phyloP scores from a whole-genome alignment of 2,797 vertebrate species.

The Lacerta viridis region DNA sequence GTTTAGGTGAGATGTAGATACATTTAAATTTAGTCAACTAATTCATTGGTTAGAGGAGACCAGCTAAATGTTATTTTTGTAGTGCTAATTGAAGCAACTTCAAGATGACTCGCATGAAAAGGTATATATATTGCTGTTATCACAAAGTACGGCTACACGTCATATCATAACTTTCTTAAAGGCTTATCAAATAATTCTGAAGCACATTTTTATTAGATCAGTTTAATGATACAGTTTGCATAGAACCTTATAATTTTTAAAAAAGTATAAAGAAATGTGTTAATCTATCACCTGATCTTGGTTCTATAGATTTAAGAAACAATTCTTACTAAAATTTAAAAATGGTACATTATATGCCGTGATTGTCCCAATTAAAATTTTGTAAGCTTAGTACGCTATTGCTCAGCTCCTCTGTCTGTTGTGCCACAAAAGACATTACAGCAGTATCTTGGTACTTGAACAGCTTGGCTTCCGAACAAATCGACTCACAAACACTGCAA shows the following conservation, averaged over 20 bases:
- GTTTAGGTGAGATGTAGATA: not conserved
- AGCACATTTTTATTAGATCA: not conserved
- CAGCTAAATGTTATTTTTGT: not conserved
- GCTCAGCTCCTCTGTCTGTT: conserved; percentile 60
- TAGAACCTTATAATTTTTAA: conserved; percentile 14
- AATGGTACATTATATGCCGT: conserved; percentile 45
- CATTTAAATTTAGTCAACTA: not conserved
- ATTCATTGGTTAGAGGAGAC: not conserved
- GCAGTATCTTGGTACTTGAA: no score
- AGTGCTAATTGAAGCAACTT: not conserved
- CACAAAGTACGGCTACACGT: no score
- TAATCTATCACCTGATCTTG: not conserved
- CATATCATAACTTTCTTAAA: not conserved
- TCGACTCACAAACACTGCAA: accelerated
- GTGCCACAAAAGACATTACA: conserved; percentile 74
- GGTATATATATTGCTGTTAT: no score
- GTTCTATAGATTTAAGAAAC: not conserved
- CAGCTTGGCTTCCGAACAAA: no score
- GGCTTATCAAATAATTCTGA: not conserved
- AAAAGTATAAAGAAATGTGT: not conserved
- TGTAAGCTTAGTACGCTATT: not conserved
- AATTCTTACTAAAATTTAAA: conserved; percentile 40
- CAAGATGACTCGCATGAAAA: not conserved
- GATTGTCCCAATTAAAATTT: conserved; percentile 61
- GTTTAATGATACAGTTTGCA: conserved; percentile 49